phyloP scores from a whole-genome alignment of 2,888 invertebrate genomes.

The Bugulina stolonifera region DNA sequence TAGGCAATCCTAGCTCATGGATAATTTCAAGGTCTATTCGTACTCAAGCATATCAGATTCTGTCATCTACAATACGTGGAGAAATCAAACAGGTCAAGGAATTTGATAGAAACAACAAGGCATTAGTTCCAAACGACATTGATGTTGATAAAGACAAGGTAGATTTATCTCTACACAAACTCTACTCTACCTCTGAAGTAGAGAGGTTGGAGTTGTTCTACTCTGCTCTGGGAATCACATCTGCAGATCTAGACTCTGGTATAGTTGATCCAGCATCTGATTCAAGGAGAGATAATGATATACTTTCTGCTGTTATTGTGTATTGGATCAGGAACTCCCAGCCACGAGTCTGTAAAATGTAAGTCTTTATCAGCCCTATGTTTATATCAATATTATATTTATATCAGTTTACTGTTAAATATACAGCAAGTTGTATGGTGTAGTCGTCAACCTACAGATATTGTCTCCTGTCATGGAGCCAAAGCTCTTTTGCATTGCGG shows the following conservation, averaged over 20 bases:
- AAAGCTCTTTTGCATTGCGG: too few species aligned
- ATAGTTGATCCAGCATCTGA: neutral
- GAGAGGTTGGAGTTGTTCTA: conserved; percentile 27
- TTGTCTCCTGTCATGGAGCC: too few species aligned
- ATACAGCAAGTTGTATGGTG: too few species aligned
- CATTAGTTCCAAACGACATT: conserved; percentile 30
- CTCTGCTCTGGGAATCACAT: neutral
- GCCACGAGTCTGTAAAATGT: conserved; percentile 34
- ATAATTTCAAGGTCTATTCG: conserved; percentile 38
- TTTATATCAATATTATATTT: neutral
- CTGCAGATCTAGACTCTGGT: neutral
- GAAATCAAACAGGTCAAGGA: conserved; percentile 34
- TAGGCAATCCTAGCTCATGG: conserved; percentile 37
- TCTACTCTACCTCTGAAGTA: neutral
- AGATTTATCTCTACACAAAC: neutral
- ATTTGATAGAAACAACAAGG: conserved; percentile 36
- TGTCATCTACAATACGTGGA: conserved; percentile 29
- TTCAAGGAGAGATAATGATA: conserved; percentile 28
- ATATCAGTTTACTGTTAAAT: neutral
- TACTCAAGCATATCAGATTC: conserved; percentile 42
- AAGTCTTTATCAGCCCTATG: conserved; percentile 14
- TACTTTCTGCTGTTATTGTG: conserved; percentile 31
- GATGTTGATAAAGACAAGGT: neutral
- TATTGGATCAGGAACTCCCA: conserved; percentile 36
- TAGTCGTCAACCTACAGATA: too few species aligned